Conservation (phyloP, 37 sponge, comb jelly and placozoan species). For the Diacarnus erythraeanus region DNA sequence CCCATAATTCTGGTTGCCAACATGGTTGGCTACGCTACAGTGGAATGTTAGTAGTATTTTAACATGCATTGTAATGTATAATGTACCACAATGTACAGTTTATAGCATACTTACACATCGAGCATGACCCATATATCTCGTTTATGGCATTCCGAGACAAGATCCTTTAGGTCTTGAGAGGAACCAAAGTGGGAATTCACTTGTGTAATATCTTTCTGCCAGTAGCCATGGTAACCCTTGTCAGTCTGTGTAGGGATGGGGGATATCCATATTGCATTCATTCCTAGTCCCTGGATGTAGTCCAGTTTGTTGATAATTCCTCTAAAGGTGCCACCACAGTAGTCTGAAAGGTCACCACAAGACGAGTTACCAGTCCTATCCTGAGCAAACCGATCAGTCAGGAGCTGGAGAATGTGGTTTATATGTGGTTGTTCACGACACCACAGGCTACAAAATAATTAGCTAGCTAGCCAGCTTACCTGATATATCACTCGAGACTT, state of each 20-base stretch:
- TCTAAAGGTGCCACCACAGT: constrained; percentile 30
- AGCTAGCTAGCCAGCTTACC: constrained; percentile 24
- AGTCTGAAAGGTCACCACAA: constrained; percentile 28
- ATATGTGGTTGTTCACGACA: not conserved
- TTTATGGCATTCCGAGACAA: constrained; percentile 67
- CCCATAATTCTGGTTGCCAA: constrained; percentile 68
- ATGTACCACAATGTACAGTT: too few relatives aligned
- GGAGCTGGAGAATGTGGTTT: constrained; percentile 33
- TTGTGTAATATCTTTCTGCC: constrained; percentile 73
- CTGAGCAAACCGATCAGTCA: constrained; percentile 75
- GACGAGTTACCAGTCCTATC: constrained; percentile 14
- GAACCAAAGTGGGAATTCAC: constrained; percentile 78
- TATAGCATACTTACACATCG: constrained; percentile 69
- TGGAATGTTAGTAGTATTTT: too few relatives aligned
- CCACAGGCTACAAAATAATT: not conserved
- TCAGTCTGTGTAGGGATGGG: constrained; percentile 74
- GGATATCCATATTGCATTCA: constrained; percentile 49
- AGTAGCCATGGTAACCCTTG: constrained; percentile 87
- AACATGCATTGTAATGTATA: not conserved
- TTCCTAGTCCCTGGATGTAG: constrained; percentile 36
- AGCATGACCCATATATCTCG: constrained; percentile 88
- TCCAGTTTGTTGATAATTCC: constrained; percentile 40
- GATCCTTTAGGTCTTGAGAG: constrained; percentile 44
- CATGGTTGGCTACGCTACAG: constrained; percentile 78
- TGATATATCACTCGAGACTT: constrained; percentile 79